A percentile compares a stretch with the other conserved stretches of the same genome.
phyloP scores from a whole-genome alignment of 92 coral and sea anemone species.

The Hydrozoanthus gracilis region DNA sequence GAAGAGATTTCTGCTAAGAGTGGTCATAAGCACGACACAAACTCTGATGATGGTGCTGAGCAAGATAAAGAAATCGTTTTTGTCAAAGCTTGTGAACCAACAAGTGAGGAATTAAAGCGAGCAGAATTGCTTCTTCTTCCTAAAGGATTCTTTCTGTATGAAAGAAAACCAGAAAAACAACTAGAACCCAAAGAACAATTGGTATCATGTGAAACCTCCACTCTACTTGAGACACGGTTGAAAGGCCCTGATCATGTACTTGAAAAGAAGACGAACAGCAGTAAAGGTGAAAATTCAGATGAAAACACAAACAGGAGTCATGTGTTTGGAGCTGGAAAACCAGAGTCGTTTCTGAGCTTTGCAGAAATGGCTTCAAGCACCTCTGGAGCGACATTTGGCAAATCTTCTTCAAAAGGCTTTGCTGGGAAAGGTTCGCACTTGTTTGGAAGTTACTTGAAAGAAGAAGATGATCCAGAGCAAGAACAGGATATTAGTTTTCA shows the following conservation, averaged over 20 bases:
- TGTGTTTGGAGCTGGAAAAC: conserved; percentile 64
- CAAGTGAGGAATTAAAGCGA: conserved; percentile 59
- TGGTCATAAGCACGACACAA: too few relatives aligned
- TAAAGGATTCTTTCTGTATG: conserved; percentile 54
- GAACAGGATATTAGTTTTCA: conserved; percentile 63
- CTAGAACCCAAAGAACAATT: background rate
- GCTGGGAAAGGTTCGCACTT: conserved; percentile 72
- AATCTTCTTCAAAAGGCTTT: conserved; percentile 46
- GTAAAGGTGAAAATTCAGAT: background rate
- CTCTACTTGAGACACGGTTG: background rate
- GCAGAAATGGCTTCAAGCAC: conserved; percentile 48
- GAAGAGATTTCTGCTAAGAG: background rate
- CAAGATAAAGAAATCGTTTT: conserved; percentile 25
- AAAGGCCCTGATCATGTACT: too few relatives aligned
- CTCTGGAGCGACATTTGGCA: conserved; percentile 34
- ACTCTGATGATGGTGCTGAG: background rate
- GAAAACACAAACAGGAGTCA: background rate
- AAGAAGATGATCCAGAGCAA: conserved; percentile 46
- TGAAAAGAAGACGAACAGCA: background rate
- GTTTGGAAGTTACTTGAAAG: conserved; percentile 41
- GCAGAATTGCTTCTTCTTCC: conserved; percentile 69
- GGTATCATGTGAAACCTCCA: background rate
- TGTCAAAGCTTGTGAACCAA: conserved; percentile 57
- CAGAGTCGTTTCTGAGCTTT: conserved; percentile 57
- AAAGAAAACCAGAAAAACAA: conserved; percentile 43